Percentiles rank a stretch among this genome's conserved stretches.
Evolutionary conservation across 2,113 vertebrate species (phyloP).

Genomic region (Paralichthys olivaceus): DNA sequence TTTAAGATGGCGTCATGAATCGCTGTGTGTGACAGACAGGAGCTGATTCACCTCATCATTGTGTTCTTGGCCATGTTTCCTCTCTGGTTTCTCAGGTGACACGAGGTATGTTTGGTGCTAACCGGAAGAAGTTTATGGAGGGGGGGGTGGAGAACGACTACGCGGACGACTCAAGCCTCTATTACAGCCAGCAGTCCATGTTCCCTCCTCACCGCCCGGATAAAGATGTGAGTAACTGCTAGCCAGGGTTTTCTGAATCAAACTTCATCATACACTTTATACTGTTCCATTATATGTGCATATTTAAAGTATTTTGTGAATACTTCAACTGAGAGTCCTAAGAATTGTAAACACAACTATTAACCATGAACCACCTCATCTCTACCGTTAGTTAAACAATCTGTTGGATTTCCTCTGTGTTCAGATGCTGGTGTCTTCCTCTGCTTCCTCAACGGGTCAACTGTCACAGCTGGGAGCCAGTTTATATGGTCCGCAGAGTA

Average conservation of each 20-base stretch:
- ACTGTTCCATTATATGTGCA: too few species aligned
- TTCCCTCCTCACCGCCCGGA: conserved; percentile 94
- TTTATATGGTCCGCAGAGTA: conserved; percentile 99
- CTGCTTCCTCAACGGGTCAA: conserved; percentile 96
- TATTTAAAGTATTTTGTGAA: too few species aligned
- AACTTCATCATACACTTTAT: too few species aligned
- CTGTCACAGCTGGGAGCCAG: conserved; percentile 99
- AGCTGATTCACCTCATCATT: not conserved
- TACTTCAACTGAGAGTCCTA: too few species aligned
- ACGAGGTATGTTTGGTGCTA: conserved; percentile 80
- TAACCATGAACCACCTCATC: too few species aligned
- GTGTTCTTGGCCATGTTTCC: not conserved
- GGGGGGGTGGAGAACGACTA: conserved; percentile 75
- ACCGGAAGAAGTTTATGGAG: conserved; percentile 81
- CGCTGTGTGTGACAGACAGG: too few species aligned
- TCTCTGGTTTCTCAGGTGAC: conserved; percentile 64
- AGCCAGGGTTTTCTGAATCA: too few species aligned
- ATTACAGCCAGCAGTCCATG: conserved; percentile 97
- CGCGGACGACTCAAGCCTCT: conserved; percentile 79
- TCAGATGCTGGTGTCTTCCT: conserved; percentile 94
- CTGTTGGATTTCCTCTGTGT: conserved; percentile 8
- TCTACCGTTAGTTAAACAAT: not conserved
- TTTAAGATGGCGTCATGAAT: too few species aligned
- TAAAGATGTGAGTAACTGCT: conserved; percentile 90
- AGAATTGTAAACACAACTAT: too few species aligned